Base-by-base conservation (phyloP, 2,888 invertebrate genomes). In the Nudaria mundana region DNA sequence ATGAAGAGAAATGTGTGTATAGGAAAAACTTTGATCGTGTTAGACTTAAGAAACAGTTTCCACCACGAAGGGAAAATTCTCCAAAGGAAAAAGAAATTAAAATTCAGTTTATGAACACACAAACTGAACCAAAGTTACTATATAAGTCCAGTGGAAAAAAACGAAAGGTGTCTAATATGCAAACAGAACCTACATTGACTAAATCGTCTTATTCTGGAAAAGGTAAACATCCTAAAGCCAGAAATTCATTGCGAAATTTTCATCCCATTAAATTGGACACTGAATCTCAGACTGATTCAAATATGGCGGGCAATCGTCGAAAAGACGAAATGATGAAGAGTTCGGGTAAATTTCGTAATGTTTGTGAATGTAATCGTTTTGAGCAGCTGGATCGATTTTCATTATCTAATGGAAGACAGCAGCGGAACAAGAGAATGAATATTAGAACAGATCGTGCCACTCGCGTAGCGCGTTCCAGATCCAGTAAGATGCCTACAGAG, bases 391-490 rank as follows among this genome's bases (percentile, higher is more conserved):
- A n/a, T n/a, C n/a, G n/a, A n/a, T n/a, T n/a, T 7, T 34, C 26
- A n/a, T 13, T 7, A 11, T 34, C 26, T 3, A 26, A 26, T n/a
- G 26, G 10, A n/a, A n/a, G n/a, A n/a, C n/a, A n/a, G n/a, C n/a
- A n/a, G n/a, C n/a, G n/a, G n/a, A n/a, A n/a, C n/a, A 35, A 28
- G 10, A 7, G 13, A 7, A 35, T 20, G 28, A 28, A 20, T 31
- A 43, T 55, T 16, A 22, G 40, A 29, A 23, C 23, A 11, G 31
- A 45, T 16, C 35, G 34, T 14, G 20, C 24, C 24, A 18, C 40
- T 5, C 24, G 36, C 18, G 8, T 18, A 14, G 15, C 37, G 10
- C 13, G 23, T 11, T 29, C 35, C n/a, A 38, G 35, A 14, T 24
- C n/a, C 3, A 15, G 29, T 6, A 22, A 23, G 8, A 28, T 35